Percentiles rank a stretch among this genome's conserved stretches.
phyloP scores from a whole-genome alignment of 2,113 vertebrate species.

The Hemiprocne comata region DNA sequence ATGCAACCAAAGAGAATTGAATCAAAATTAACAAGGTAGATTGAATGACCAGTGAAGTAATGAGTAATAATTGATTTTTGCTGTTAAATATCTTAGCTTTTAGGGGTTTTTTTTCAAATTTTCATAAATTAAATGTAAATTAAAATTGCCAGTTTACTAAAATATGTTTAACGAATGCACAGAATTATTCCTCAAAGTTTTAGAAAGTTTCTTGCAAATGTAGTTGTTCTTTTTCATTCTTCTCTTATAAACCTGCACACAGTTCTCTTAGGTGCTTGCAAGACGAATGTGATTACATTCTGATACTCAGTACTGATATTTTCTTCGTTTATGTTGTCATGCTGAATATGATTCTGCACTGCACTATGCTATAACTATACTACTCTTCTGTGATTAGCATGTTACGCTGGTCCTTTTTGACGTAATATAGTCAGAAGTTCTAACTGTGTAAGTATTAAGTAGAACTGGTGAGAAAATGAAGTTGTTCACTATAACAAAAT shows the following conservation, averaged over 20 bases:
- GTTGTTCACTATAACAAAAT: neutral
- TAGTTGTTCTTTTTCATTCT: neutral
- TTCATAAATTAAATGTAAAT: slow-evolving; percentile 7
- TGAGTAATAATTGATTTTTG: neutral
- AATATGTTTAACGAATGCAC: neutral
- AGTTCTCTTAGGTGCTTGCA: neutral
- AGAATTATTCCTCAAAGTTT: neutral
- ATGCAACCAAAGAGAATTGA: neutral
- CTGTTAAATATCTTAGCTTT: neutral
- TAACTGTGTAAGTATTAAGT: neutral
- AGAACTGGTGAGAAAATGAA: neutral
- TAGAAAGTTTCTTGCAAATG: neutral
- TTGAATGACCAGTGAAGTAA: neutral
- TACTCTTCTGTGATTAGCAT: neutral
- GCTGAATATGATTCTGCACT: neutral
- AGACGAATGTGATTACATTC: accelerated
- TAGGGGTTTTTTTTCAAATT: slow-evolving; percentile 17
- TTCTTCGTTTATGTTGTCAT: neutral
- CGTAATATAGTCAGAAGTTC: neutral
- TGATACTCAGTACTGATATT: neutral
- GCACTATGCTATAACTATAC: neutral
- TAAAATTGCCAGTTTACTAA: neutral
- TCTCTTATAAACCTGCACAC: neutral
- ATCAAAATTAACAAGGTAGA: neutral
- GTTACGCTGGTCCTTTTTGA: neutral